These are phyloP conservation scores for Branchinecta lindahli DNA, from an alignment of 1,140 invertebrate genomes.

Conservation along the genomic window DNA sequence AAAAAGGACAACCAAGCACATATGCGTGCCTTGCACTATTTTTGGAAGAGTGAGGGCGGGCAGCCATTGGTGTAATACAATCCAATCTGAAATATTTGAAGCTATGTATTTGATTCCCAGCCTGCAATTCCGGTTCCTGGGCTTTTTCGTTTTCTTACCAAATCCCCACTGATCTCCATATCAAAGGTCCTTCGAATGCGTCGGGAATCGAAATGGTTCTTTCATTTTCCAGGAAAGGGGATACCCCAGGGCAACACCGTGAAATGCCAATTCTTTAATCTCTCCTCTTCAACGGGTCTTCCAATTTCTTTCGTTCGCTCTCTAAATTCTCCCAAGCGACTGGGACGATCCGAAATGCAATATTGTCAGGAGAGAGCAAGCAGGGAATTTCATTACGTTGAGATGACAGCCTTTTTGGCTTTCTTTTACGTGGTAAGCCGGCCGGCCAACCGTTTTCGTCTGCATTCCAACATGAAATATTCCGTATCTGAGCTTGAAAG, in stretches of 20 bases:
- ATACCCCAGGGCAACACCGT: slow-evolving; percentile 9
- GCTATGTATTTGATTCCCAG: too few species aligned
- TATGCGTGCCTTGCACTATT: too few species aligned
- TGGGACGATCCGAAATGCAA: background rate
- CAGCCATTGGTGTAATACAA: too few species aligned
- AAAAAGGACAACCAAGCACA: too few species aligned
- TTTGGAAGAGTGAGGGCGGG: too few species aligned
- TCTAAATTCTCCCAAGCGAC: slow-evolving; percentile 3
- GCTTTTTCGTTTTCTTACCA: too few species aligned
- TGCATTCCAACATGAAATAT: too few species aligned
- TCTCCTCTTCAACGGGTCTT: background rate
- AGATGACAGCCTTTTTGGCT: background rate
- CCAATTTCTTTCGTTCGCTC: slow-evolving; percentile 8
- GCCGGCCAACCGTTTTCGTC: too few species aligned
- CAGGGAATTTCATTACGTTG: slow-evolving; percentile 9
- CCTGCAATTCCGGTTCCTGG: too few species aligned
- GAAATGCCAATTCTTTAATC: slow-evolving; percentile 11
- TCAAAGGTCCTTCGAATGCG: background rate
- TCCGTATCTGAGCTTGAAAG: too few species aligned
- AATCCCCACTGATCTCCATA: background rate
- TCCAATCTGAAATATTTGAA: too few species aligned
- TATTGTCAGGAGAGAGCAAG: background rate
- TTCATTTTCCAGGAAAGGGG: slow-evolving; percentile 5
- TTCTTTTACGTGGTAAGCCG: background rate
- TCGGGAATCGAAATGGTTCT: background rate